These are phyloP conservation scores for Hirudinaria manillensis DNA, from an alignment of 2,888 invertebrate species.

Conservation along the genomic window DNA sequence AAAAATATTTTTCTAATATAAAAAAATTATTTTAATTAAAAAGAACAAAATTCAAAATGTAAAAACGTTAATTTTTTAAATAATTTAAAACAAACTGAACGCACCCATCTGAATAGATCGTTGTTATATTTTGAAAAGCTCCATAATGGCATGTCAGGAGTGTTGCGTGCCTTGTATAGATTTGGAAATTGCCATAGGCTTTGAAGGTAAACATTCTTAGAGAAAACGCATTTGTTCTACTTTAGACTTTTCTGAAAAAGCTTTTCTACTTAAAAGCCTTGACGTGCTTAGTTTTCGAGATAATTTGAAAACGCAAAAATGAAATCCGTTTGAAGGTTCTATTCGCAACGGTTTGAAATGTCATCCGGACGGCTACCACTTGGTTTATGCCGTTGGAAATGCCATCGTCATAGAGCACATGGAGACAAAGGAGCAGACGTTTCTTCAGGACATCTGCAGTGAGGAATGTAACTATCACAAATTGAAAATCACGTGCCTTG, in stretches of 20 bases:
- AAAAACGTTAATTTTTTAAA: no score
- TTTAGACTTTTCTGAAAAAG: background rate
- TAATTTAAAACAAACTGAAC: no score
- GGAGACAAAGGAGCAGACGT: constrained; percentile 45
- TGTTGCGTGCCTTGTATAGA: background rate
- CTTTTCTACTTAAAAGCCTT: background rate
- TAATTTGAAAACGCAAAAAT: no score
- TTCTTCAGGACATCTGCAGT: constrained; percentile 45
- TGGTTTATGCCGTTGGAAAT: constrained; percentile 55
- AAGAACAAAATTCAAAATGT: no score
- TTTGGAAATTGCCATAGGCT: constrained; percentile 1
- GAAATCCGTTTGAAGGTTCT: constrained; percentile 32
- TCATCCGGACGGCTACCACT: constrained; percentile 52
- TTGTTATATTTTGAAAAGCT: no score
- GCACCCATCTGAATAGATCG: no score
- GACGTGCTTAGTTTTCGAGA: no score
- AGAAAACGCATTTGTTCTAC: background rate
- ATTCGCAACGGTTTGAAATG: constrained; percentile 48
- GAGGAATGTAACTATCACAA: constrained; percentile 44
- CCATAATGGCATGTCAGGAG: background rate
- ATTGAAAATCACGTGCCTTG: constrained; percentile 52
- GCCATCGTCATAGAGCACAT: constrained; percentile 54
- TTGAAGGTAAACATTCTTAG: background rate
- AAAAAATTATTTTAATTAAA: no score
- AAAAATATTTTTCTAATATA: no score